A percentile compares a stretch with the other conserved stretches of the same genome.
Evolutionary conservation across 1,140 invertebrate genomes (phyloP).

Genomic region (Vanessa atalanta): DNA sequence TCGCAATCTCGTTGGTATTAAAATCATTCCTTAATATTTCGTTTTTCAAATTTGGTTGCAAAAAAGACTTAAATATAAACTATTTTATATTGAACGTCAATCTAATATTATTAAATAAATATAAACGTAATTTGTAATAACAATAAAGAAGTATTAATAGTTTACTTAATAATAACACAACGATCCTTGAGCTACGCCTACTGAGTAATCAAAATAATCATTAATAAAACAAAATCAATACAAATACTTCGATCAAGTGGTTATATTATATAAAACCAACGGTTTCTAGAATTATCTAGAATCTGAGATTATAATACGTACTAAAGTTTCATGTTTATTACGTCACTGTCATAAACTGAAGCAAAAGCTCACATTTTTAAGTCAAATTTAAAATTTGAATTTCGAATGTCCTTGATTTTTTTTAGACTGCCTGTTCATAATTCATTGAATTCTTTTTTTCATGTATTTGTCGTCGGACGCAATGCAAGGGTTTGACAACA

Average conservation of each 20-base stretch:
- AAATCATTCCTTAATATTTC: no score
- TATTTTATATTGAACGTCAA: no score
- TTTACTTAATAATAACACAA: conserved; percentile 2
- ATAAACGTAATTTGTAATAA: background rate
- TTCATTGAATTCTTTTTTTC: conserved; percentile 29
- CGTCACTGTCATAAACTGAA: background rate
- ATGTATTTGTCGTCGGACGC: conserved; percentile 16
- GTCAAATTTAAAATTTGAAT: conserved; percentile 39
- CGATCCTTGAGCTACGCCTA: conserved; percentile 3
- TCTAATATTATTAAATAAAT: background rate
- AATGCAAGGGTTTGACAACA: conserved; percentile 58
- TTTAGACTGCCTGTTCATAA: conserved; percentile 32
- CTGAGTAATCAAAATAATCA: conserved; percentile 1
- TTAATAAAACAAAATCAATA: background rate
- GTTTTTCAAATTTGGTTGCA: no score
- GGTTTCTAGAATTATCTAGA: background rate
- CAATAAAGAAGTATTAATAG: background rate
- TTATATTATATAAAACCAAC: background rate
- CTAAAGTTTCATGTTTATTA: background rate
- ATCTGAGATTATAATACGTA: background rate
- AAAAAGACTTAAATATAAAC: no score
- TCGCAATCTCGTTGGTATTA: no score
- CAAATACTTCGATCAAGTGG: background rate
- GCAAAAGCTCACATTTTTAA: background rate
- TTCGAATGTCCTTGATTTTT: conserved; percentile 48